These are phyloP conservation scores for Idaea straminata DNA, from an alignment of 2,888 invertebrate species.

Conservation along the genomic window DNA sequence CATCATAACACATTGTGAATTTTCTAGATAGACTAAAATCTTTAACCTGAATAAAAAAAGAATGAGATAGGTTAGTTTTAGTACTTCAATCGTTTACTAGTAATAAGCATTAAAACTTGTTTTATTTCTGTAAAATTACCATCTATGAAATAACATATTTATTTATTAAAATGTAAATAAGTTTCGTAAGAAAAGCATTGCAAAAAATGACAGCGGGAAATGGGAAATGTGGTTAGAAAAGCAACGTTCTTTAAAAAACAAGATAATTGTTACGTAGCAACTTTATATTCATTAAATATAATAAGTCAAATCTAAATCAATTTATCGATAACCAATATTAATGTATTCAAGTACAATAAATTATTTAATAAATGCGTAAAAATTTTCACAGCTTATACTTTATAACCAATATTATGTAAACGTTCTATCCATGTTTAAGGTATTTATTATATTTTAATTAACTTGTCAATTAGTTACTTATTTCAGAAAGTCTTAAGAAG, in stretches of 20 bases:
- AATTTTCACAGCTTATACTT: constrained; percentile 17
- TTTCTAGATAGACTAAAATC: not conserved
- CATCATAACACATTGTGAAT: not conserved
- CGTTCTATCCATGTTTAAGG: constrained; percentile 6
- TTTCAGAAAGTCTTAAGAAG: constrained; percentile 26
- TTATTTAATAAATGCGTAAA: not conserved
- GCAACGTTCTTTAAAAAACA: too few relatives aligned
- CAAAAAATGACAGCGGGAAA: too few relatives aligned
- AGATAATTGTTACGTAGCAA: not conserved
- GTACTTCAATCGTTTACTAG: too few relatives aligned
- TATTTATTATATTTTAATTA: constrained; percentile 22
- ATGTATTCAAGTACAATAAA: not conserved
- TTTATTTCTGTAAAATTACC: too few relatives aligned
- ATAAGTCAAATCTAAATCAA: not conserved
- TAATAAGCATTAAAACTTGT: too few relatives aligned
- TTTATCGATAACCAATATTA: not conserved
- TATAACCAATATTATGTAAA: constrained; percentile 13
- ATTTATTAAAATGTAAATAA: too few relatives aligned
- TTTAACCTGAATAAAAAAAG: not conserved
- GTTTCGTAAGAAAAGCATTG: too few relatives aligned
- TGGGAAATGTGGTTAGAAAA: too few relatives aligned
- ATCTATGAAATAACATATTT: too few relatives aligned
- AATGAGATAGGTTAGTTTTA: not conserved
- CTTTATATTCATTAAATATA: not conserved
- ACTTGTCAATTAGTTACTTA: constrained; percentile 21